Conservation (phyloP, 2,888 invertebrate genomes). For the Oligia latruncula region DNA sequence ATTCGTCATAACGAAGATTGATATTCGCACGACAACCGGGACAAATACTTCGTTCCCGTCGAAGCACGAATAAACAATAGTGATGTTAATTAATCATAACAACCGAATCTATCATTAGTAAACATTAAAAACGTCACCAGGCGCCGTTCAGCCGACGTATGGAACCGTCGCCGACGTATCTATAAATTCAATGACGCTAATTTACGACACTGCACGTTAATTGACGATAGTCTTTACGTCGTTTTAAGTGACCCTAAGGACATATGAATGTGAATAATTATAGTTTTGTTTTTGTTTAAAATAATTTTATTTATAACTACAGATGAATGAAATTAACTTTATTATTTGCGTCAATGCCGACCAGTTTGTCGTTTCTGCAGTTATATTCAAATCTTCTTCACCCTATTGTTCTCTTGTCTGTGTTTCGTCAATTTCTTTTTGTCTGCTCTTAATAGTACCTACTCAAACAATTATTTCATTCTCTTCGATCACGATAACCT, state of each 20-base stretch:
- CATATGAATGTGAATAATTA: constrained; percentile 56
- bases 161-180: constrained; percentile 33
- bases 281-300: constrained; percentile 30
- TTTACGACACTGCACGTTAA: constrained; percentile 65
- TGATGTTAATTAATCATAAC: constrained; percentile 57
- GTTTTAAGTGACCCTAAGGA: constrained; percentile 51
- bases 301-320: not conserved
- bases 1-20: constrained; percentile 2
- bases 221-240: constrained; percentile 45
- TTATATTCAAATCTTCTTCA: not conserved
- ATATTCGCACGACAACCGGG: constrained; percentile 27
- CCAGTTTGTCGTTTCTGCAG: not conserved
- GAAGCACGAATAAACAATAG: constrained; percentile 55
- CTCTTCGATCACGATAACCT: constrained; percentile 55
- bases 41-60: constrained; percentile 31
- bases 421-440: constrained; percentile 22
- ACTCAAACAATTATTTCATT: constrained; percentile 53
- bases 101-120: constrained; percentile 60
- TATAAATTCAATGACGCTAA: constrained; percentile 68
- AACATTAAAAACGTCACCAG: constrained; percentile 54
- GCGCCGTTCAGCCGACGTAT: constrained; percentile 50
- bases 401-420: constrained; percentile 4
- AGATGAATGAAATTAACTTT: constrained; percentile 6
- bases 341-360: constrained; percentile 4
- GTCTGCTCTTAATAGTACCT: constrained; percentile 23